These are phyloP conservation scores for Scolopax mira DNA, from an alignment of 2,113 vertebrate species.

Conservation along the genomic window DNA sequence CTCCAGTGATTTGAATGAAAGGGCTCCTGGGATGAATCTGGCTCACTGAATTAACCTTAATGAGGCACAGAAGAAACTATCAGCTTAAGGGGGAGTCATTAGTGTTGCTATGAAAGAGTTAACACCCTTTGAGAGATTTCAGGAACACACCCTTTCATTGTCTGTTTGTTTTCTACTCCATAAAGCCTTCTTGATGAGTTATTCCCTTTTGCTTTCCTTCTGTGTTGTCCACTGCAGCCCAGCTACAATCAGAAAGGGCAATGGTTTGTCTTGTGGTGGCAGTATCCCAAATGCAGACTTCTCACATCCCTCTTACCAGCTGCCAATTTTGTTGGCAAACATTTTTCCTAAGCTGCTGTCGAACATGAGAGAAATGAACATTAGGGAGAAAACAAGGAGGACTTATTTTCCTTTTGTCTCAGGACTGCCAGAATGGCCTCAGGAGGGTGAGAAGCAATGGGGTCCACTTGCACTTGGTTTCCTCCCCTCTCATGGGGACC, in stretches of 20 bases:
- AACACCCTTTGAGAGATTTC: slow-evolving; percentile 64
- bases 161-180: slow-evolving; percentile 28
- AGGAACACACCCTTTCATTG: slow-evolving; percentile 46
- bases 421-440: not conserved
- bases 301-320: not conserved
- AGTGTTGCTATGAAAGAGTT: slow-evolving; percentile 50
- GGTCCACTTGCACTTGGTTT: not conserved
- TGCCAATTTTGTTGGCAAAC: not conserved
- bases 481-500: not conserved
- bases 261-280: not conserved
- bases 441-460: not conserved
- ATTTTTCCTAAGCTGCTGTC: slow-evolving; percentile 6
- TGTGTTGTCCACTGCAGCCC: not conserved
- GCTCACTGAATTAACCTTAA: slow-evolving; percentile 12
- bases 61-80: slow-evolving; percentile 1
- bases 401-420: not conserved
- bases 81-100: slow-evolving; percentile 29
- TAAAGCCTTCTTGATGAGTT: slow-evolving; percentile 3
- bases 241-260: not conserved
- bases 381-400: not conserved
- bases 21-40: not conserved
- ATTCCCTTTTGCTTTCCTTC: not conserved
- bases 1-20: not conserved
- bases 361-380: not conserved
- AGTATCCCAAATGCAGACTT: not conserved